Conservation (phyloP, 2,113 vertebrate genomes). For the Alethe diademata region DNA sequence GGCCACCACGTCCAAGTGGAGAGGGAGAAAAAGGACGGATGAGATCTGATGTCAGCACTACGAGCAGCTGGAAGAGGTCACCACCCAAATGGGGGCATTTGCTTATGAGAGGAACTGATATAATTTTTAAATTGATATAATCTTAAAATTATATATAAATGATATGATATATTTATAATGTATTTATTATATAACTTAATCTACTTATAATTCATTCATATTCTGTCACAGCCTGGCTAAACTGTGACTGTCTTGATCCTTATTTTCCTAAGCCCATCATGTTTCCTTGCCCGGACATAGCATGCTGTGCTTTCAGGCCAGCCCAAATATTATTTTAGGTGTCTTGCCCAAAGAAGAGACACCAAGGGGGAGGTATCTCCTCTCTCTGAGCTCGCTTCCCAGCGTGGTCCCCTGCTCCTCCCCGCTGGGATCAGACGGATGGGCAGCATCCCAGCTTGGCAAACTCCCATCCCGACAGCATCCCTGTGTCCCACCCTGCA, state of each 20-base stretch:
- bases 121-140: fast-evolving
- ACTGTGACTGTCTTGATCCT: not conserved
- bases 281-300: not conserved
- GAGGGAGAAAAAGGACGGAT: not conserved
- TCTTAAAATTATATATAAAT: not conserved
- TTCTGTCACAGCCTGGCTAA: not conserved
- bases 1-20: too few relatives aligned
- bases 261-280: not conserved
- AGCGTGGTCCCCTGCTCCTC: not conserved
- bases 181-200: not conserved
- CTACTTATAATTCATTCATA: not conserved
- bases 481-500: not conserved
- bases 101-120: not conserved
- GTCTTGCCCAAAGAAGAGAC: not conserved
- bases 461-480: not conserved
- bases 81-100: not conserved
- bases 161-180: fast-evolving
- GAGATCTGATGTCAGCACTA: not conserved
- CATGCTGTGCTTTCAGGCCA: not conserved
- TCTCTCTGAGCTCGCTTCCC: not conserved
- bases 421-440: not conserved
- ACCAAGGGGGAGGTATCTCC: not conserved
- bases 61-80: not conserved
- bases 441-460: not conserved
- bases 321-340: slow-evolving; percentile 45